Evolutionary conservation across 2,113 vertebrate species (phyloP).

Genomic region (Sphyrna mokarran): DNA sequence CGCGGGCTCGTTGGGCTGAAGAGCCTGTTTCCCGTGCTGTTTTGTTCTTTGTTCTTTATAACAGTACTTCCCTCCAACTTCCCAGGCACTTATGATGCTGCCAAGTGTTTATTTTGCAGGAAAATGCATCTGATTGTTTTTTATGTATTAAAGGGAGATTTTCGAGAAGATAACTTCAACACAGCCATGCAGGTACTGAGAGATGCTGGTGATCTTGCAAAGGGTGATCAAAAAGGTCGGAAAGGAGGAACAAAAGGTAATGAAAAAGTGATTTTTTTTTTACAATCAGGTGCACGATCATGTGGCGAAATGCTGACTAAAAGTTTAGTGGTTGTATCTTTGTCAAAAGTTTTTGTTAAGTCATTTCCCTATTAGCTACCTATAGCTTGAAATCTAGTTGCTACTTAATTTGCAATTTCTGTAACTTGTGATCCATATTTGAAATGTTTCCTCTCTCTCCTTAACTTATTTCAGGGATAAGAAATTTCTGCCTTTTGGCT

Average conservation of each 20-base stretch:
- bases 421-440: background rate
- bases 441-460: no score
- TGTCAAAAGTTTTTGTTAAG: background rate
- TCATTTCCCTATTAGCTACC: background rate
- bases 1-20: no score
- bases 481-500: no score
- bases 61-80: background rate
- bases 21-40: no score
- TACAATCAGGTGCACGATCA: background rate
- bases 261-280: background rate
- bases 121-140: background rate
- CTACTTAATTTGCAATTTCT: background rate
- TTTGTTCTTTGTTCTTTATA: no score
- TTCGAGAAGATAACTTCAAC: conserved; percentile 97
- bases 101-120: background rate
- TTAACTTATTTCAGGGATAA: no score
- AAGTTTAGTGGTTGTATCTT: background rate
- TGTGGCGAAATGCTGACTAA: background rate
- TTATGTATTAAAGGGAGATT: conserved; percentile 71
- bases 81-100: background rate
- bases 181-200: conserved; percentile 96
- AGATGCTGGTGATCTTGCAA: conserved; percentile 79
- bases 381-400: background rate
- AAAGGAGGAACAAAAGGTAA: conserved; percentile 89
- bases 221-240: conserved; percentile 85